Percentiles rank a stretch among this genome's conserved stretches.
phyloP scores from a whole-genome alignment of 2,888 invertebrate genomes.

The Epinotia ramella region DNA sequence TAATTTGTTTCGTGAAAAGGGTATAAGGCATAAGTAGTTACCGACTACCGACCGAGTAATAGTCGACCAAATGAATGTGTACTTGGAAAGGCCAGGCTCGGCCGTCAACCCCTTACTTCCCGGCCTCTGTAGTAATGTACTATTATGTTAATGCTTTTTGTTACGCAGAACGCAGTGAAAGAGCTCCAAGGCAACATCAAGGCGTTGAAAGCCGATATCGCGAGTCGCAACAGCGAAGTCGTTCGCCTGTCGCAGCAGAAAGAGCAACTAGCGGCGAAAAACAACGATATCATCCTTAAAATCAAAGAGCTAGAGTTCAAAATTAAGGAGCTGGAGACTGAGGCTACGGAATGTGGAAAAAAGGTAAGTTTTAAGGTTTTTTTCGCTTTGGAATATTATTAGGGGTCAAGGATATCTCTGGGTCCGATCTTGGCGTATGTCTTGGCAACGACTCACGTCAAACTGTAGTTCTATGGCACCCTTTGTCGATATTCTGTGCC shows the following conservation, averaged over 20 bases:
- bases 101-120: no score
- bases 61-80: no score
- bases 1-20: no score
- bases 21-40: no score
- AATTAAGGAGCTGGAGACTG: constrained; percentile 86
- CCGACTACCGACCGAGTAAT: no score
- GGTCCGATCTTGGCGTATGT: background rate
- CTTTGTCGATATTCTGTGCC: no score
- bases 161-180: constrained; percentile 83
- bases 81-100: no score
- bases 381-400: background rate
- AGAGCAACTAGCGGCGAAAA: constrained; percentile 87
- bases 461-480: no score
- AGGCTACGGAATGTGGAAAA: constrained; percentile 79
- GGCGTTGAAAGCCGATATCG: constrained; percentile 87
- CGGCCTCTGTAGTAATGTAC: no score
- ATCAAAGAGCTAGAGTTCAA: constrained; percentile 88
- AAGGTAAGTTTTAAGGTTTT: constrained; percentile 59
- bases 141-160: no score
- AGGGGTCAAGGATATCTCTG: background rate
- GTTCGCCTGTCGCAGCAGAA: constrained; percentile 85
- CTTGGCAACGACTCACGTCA: background rate
- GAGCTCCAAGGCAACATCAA: constrained; percentile 87
- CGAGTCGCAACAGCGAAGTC: constrained; percentile 88
- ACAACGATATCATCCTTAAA: constrained; percentile 87